Evolutionary conservation across 2,888 invertebrate genomes (phyloP), one percentile per base, ranked within the genome.

Genomic region (Dasysyrphus tricinctus): DNA sequence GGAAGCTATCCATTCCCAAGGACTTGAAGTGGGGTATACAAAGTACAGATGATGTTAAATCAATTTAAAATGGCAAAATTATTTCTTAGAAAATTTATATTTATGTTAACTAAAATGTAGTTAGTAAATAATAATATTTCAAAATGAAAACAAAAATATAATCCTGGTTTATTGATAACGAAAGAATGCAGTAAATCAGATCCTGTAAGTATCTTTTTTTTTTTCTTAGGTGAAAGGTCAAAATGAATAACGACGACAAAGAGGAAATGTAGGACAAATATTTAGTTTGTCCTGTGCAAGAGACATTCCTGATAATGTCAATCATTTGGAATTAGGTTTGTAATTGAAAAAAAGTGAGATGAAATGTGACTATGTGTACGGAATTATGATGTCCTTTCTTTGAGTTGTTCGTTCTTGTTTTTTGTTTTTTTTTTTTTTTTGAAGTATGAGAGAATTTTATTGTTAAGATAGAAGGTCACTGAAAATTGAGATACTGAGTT

Each of bases 291-390:
- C 67, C 79, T 83, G 74, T n/a, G 74, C 54, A 69, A 16, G 14
- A 63, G 67, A 75, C 79, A 56, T 63, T 67, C 16, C 70, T 63
- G 83, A 83, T 83, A 83, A 79, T 80, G 83, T 83, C 83, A 83
- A 83, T 83, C 83, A 83, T 70, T 63, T 65, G 79, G 83, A 83
- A 83, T 83, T 83, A 83, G 83, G 75, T 83, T 74, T 69, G 74
- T 83, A 83, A 83, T 83, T 83, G 83, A 75, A 83, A 82, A n/a
- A 24, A 83, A 79, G 75, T 70, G 74, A 79, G 69, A 70, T 79
- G 79, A 54, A 75, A 83, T 78, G 67, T 49, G 65, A 61, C 39
- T 61, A 2, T 81, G 49, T 42, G 14, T 29, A 5, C 1, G 32
- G 2, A 32, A n/a, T n/a, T 32, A 32, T 3, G 39, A 54, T 51